Base-by-base conservation (phyloP, 2,113 vertebrate species). In the Phyllopteryx taeniolatus region DNA sequence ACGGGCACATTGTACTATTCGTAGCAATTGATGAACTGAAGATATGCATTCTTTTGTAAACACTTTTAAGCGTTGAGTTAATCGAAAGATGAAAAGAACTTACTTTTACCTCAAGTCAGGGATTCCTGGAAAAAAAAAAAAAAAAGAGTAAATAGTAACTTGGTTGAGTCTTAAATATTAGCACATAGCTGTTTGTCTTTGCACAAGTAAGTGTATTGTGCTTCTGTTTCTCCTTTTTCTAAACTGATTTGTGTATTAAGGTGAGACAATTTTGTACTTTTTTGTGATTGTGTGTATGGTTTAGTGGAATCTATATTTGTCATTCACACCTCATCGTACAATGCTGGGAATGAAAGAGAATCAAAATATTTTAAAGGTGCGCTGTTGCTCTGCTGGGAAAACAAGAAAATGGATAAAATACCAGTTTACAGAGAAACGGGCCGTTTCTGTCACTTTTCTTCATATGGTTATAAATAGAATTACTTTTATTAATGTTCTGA, bases 101-200 rank as follows among this genome's bases (percentile, higher is more conserved):
- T 92, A 90, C 90, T 92, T 93, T 94, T 94, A 94, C 93, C 93
- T 94, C 93, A 93, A 83, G 89, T 93, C 93, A 93, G 93, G 92
- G 89, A 93, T 90, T 92, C 90, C 92, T 94, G 91, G 84, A 87
- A 87, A 81, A 84, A 84, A 80, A 70, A 88, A 84, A 87, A 88
- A 77, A 88, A 76, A 78, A 82, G 22, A 73, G 92, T 89, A 85
- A 91, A 93, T 65, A 78, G 85, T 90, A 82, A 90, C 79, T 89
- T 91, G 90, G 85, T 87, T 91, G 31, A 19, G 59, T 61, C 92
- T 91, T 91, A 81, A 91, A 91, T 93, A 91, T 94, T 93, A 93
- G 93, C 92, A 93, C 92, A 92, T 91, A 91, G 91, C 90, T 93
- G 92, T 93, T 91, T 91, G 91, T 94, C 91, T 92, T 94, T 93